Evolutionary conservation across 2,888 invertebrate genomes (phyloP).

Genomic region (Clostera curtula): DNA sequence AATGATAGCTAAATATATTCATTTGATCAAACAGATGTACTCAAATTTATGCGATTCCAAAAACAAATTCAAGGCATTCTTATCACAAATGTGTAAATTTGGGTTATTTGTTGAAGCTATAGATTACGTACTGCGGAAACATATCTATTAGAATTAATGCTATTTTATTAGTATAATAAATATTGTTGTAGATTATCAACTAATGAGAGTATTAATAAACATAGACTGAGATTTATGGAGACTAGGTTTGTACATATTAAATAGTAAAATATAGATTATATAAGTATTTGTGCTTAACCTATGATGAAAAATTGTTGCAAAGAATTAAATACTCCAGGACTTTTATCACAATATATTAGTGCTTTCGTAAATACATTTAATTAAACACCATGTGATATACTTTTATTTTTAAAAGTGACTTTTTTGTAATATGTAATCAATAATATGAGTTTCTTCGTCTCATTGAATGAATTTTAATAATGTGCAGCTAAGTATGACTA

Average conservation of each 20-base stretch:
- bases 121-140: slow-evolving; percentile 20
- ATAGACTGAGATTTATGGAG: slow-evolving; percentile 55
- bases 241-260: slow-evolving; percentile 44
- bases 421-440: too few relatives aligned
- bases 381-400: too few relatives aligned
- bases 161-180: slow-evolving; percentile 15
- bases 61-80: too few relatives aligned
- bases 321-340: slow-evolving; percentile 29
- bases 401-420: too few relatives aligned
- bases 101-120: slow-evolving; percentile 5
- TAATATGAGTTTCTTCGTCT: too few relatives aligned
- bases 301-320: slow-evolving; percentile 20
- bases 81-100: too few relatives aligned
- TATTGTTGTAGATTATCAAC: slow-evolving; percentile 26
- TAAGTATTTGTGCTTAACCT: slow-evolving; percentile 24
- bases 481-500: slow-evolving; percentile 5
- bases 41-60: too few relatives aligned
- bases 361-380: too few relatives aligned
- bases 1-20: too few relatives aligned
- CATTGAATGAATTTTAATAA: too few relatives aligned
- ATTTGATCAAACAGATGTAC: too few relatives aligned
- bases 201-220: slow-evolving; percentile 46
- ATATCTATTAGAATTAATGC: slow-evolving; percentile 33
- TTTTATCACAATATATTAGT: too few relatives aligned
- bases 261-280: slow-evolving; percentile 16